phyloP scores from a whole-genome alignment of 2,113 vertebrate species.

The Phrynocephalus versicolor region DNA sequence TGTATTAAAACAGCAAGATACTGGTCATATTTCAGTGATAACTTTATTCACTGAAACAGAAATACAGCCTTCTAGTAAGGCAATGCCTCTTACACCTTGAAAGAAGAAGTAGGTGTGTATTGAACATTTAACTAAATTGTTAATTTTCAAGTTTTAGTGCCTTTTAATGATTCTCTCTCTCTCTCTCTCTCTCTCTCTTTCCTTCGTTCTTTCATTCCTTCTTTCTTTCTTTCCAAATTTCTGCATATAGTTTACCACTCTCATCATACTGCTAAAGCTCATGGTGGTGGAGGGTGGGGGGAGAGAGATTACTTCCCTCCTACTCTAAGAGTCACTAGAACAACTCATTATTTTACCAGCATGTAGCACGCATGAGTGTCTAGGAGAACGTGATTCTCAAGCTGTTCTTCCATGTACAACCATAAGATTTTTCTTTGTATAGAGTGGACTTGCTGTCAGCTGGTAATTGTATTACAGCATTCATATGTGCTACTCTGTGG shows the following conservation, averaged over 20 bases:
- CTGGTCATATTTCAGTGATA: neutral
- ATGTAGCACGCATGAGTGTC: constrained; percentile 7
- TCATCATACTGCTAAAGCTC: neutral
- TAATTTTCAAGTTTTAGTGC: neutral
- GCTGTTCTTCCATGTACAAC: constrained; percentile 34
- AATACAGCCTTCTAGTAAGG: neutral
- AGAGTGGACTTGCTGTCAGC: neutral
- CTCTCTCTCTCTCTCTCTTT: neutral
- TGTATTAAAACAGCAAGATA: neutral
- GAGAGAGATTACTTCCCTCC: neutral
- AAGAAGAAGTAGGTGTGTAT: neutral
- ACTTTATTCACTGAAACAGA: neutral
- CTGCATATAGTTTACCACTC: neutral
- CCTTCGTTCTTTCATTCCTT: neutral
- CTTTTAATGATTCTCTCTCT: too few species aligned
- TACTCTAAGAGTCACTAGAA: constrained; percentile 1
- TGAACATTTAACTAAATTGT: neutral
- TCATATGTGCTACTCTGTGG: constrained; percentile 17
- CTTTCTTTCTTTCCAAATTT: neutral
- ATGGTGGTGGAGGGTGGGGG: too few species aligned
- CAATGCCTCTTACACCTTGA: too few species aligned
- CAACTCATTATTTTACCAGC: constrained; percentile 29
- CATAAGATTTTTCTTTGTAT: constrained; percentile 21
- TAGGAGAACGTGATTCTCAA: constrained; percentile 22
- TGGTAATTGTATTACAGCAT: neutral